Percentiles rank a stretch among this genome's conserved stretches.
Evolutionary conservation across 2,797 vertebrate species (phyloP).

Genomic region (Neosilurus mollespiculum): DNA sequence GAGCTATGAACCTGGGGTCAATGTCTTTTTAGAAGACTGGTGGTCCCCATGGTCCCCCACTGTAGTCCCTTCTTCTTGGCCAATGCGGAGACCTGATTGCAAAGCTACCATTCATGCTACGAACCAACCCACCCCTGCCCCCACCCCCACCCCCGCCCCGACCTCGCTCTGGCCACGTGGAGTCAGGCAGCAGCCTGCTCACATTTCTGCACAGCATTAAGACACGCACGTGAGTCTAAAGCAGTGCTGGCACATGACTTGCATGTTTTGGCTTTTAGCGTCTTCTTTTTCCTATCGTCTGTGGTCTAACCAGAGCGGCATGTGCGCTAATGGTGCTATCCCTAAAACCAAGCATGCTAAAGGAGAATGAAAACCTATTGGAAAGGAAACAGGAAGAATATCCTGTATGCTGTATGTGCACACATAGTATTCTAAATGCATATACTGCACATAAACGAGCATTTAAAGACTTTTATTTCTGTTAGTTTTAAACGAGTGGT

Average conservation of each 20-base stretch:
- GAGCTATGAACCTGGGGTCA: conserved; percentile 40
- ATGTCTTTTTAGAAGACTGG: conserved; percentile 29
- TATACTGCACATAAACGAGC: not conserved
- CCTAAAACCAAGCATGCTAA: not conserved
- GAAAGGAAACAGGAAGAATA: not conserved
- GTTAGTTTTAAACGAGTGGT: not conserved
- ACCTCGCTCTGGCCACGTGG: conserved; percentile 3
- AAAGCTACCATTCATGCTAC: not conserved
- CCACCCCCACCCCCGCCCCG: no score
- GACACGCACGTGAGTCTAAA: conserved; percentile 15
- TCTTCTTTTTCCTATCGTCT: not conserved
- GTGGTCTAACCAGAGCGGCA: not conserved
- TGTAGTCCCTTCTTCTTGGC: not conserved
- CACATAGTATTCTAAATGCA: not conserved
- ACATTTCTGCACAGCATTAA: not conserved
- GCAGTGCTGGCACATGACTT: conserved; percentile 26
- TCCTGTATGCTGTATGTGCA: not conserved
- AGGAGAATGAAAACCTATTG: not conserved
- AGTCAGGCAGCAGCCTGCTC: not conserved
- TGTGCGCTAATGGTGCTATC: not conserved
- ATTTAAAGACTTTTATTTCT: not conserved
- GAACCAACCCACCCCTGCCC: no score
- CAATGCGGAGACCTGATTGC: conserved; percentile 18
- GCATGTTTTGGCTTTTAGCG: not conserved
- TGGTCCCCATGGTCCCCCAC: conserved; percentile 19